Base-by-base conservation (phyloP, 2,113 vertebrate genomes). In the Corythoichthys intestinalis region DNA sequence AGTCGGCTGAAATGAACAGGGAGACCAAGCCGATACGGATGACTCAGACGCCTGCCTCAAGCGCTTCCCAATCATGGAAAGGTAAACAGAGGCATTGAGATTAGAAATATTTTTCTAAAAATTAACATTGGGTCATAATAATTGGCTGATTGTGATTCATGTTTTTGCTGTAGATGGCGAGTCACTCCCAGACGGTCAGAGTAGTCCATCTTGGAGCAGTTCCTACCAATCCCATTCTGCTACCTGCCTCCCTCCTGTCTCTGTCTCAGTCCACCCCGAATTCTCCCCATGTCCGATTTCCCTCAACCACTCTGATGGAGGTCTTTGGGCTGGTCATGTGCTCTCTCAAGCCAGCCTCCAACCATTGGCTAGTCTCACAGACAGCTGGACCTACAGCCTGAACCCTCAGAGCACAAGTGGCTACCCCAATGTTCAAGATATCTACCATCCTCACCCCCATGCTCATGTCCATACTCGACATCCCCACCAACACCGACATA, bases 371-470 rank as follows among this genome's bases (percentile, higher is more conserved):
- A 67, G 92, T 0, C 87, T 92, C 15, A 83, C 94, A 0, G 96
- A 99, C 59, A 91, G 94, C 73, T 99, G 97, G 97, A 92, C 92
- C 67, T 99, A 98, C 82, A 92, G 94, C 64, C 90, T 99, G 80
- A 93, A 91, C 82, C 91, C 93, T 82, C 96, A 96, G 89, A 93
- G 93, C 86, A 88, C 92, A 66, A 88, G 94, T 0, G 83, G 94
- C 13, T 98, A 98, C 87, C 90, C 94, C 60, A 95, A 94, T 68
- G 86, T 98, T 86, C 96, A 97, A 66, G 96, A 98, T 0, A 79
- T 97, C 70, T 99, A 98, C 92, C 87, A 97, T 87, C 81, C 96
- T 81, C 94, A 95, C 72, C 52, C 90, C 69, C 95, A 93, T 66
- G 85, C 93, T 74, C 93, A 65, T 91, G 91, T 81, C 69, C 85